These are phyloP conservation scores for Heterocephalus glaber DNA, from an alignment of 2,113 vertebrate species.

Conservation along the genomic window DNA sequence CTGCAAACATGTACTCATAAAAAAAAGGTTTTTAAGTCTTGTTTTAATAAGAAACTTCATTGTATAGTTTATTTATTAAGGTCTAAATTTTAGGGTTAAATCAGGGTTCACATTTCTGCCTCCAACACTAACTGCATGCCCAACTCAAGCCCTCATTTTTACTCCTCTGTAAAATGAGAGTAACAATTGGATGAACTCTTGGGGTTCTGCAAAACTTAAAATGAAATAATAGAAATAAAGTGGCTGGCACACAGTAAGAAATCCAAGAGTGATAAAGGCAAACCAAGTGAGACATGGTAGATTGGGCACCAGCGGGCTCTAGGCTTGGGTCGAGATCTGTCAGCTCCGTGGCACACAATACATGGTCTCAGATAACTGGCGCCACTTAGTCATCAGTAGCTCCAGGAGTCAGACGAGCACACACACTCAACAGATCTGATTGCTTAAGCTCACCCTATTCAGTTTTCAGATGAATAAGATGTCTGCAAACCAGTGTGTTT, in stretches of 20 bases:
- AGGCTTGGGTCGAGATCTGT: neutral
- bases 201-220: neutral
- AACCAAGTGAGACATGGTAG: neutral
- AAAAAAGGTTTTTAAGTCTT: neutral
- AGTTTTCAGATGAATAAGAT: conserved; percentile 61
- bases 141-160: neutral
- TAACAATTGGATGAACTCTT: neutral
- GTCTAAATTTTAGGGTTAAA: neutral
- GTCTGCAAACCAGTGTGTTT: conserved; percentile 51
- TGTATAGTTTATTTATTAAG: neutral
- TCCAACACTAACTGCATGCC: neutral
- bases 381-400: neutral
- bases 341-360: neutral
- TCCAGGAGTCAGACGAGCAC: neutral
- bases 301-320: no score
- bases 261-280: neutral
- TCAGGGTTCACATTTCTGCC: neutral
- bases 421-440: neutral
- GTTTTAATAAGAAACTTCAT: neutral
- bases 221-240: neutral
- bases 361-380: neutral
- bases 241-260: neutral
- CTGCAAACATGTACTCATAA: neutral
- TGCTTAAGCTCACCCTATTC: conserved; percentile 29
- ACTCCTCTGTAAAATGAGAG: neutral